Evolutionary conservation across 2,113 vertebrate species (phyloP).

Genomic region (Notarius quadriscutis): DNA sequence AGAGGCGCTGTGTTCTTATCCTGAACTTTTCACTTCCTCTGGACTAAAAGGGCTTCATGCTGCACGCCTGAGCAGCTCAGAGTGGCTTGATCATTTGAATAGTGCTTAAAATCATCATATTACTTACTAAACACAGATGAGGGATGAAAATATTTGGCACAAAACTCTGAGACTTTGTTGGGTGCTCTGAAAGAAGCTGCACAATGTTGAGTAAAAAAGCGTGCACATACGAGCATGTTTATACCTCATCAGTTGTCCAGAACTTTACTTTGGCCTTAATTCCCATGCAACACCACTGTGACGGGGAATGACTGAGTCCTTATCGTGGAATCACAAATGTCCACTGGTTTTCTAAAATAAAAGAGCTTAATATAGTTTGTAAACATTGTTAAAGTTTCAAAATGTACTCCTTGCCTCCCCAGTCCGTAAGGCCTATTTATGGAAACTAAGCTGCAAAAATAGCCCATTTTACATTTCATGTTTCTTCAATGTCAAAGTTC

Average conservation of each 20-base stretch:
- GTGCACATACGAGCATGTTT: slow-evolving; percentile 45
- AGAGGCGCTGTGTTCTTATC: slow-evolving; percentile 66
- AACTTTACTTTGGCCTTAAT: slow-evolving; percentile 41
- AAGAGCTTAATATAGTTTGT: not conserved
- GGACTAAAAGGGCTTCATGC: not conserved
- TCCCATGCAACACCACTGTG: not conserved
- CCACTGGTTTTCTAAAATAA: not conserved
- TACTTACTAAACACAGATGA: not conserved
- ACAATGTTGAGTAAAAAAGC: slow-evolving; percentile 10
- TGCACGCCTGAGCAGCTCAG: not conserved
- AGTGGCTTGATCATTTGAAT: slow-evolving; percentile 12
- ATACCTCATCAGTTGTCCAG: slow-evolving; percentile 65
- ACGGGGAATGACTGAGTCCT: not conserved
- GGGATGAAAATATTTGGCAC: not conserved
- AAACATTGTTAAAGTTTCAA: not conserved
- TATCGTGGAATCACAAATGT: not conserved
- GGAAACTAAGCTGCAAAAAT: not conserved
- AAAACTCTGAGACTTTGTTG: slow-evolving; percentile 5
- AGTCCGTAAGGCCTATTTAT: not conserved
- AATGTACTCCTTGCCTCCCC: not conserved
- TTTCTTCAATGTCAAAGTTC: not conserved
- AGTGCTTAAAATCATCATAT: not conserved
- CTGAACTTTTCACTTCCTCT: slow-evolving; percentile 45
- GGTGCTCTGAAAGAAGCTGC: slow-evolving; percentile 7
- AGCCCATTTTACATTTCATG: not conserved